These are phyloP conservation scores for Gobionotothen gibberifrons DNA, from an alignment of 2,797 vertebrate species.

Conservation along the genomic window DNA sequence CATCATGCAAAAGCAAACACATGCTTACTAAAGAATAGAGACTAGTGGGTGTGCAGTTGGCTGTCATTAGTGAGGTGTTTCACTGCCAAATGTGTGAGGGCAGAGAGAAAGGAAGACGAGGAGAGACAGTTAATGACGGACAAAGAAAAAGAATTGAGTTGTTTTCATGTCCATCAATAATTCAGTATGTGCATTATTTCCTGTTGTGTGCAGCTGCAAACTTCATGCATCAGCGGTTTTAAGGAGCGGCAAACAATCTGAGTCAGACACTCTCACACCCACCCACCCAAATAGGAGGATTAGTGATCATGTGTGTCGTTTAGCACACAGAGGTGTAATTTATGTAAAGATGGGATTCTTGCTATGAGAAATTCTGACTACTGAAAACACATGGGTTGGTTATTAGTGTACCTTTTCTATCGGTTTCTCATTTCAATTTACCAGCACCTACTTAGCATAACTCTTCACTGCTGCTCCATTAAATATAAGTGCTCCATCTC, in stretches of 20 bases:
- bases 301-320: slow-evolving; percentile 55
- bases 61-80: slow-evolving; percentile 57
- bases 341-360: slow-evolving; percentile 41
- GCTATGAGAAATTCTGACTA: slow-evolving; percentile 18
- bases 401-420: slow-evolving; percentile 34
- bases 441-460: slow-evolving; percentile 18
- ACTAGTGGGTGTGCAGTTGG: slow-evolving; percentile 19
- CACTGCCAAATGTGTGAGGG: slow-evolving; percentile 47
- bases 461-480: slow-evolving; percentile 19
- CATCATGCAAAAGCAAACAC: slow-evolving; percentile 27
- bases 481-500: slow-evolving; percentile 17
- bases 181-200: slow-evolving; percentile 75
- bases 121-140: slow-evolving; percentile 21
- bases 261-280: not conserved
- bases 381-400: slow-evolving; percentile 25
- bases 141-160: slow-evolving; percentile 55
- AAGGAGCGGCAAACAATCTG: slow-evolving; percentile 40
- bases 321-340: slow-evolving; percentile 37
- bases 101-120: not conserved
- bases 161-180: slow-evolving; percentile 80
- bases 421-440: slow-evolving; percentile 29
- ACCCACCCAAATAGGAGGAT: slow-evolving; percentile 22
- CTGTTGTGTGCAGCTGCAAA: slow-evolving; percentile 67
- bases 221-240: slow-evolving; percentile 69
- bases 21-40: slow-evolving; percentile 14